These are phyloP conservation scores for Clupea harengus DNA, from an alignment of 2,113 vertebrate genomes.

Conservation along the genomic window DNA sequence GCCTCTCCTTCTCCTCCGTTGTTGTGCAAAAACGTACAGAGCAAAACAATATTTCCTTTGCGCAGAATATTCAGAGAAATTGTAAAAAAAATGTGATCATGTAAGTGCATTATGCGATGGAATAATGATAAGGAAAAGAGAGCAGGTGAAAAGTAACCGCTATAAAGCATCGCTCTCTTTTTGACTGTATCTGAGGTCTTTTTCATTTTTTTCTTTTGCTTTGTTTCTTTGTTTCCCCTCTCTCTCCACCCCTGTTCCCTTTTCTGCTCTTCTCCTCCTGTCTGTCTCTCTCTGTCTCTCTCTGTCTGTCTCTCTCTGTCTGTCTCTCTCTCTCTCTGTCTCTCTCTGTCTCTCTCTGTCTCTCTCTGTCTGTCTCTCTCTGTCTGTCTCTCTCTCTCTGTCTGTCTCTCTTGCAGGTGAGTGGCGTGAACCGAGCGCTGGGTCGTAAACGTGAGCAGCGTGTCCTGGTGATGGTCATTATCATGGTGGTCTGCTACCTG, in stretches of 20 bases:
- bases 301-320: not conserved
- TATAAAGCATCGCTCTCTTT: not conserved
- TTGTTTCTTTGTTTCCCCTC: not conserved
- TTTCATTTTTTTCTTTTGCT: not conserved
- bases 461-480: constrained; percentile 61
- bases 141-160: not conserved
- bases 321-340: not conserved
- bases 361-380: not conserved
- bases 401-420: constrained; percentile 47
- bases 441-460: constrained; percentile 53
- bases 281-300: not conserved
- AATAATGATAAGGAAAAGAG: not conserved
- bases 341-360: not conserved
- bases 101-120: not conserved
- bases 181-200: not conserved
- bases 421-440: constrained; percentile 33
- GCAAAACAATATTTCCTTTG: not conserved
- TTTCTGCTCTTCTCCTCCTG: not conserved
- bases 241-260: not conserved
- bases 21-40: not conserved
- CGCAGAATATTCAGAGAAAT: not conserved
- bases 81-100: not conserved
- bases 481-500: constrained; percentile 69
- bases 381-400: not conserved
- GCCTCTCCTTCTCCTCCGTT: not conserved